Evolutionary conservation across 2,888 invertebrate genomes (phyloP).

Genomic region (Leptodirus hochenwartii): DNA sequence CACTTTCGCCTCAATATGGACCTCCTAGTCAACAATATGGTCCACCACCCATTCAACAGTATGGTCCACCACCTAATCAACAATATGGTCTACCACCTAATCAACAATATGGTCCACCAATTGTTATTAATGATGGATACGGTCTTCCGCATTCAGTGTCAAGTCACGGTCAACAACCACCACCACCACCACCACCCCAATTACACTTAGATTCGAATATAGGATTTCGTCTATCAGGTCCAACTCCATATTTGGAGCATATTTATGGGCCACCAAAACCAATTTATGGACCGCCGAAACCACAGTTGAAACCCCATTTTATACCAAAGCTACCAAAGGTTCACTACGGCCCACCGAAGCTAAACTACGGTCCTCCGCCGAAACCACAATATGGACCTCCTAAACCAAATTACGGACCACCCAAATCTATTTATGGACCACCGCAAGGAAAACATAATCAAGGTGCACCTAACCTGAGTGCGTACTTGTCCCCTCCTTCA

Average conservation of each 20-base stretch:
- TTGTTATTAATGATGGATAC: no score
- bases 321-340: conserved; percentile 9
- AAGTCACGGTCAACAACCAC: no score
- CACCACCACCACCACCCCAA: no score
- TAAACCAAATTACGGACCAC: conserved; percentile 11
- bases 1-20: conserved; percentile 8
- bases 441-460: no score
- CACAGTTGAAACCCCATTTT: conserved; percentile 15
- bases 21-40: conserved; percentile 5
- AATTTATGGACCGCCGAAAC: conserved; percentile 13
- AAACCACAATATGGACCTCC: conserved; percentile 12
- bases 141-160: no score
- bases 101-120: conserved; percentile 10
- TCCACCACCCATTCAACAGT: conserved; percentile 5
- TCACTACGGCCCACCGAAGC: conserved; percentile 9
- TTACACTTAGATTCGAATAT: no score
- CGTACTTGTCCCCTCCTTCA: no score
- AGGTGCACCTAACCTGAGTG: no score
- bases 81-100: conserved; percentile 9
- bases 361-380: conserved; percentile 12
- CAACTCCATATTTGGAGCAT: conserved; percentile 8
- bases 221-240: no score
- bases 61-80: conserved; percentile 8
- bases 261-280: conserved; percentile 13
- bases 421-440: conserved; percentile 10